Evolutionary conservation across 2,797 vertebrate species (phyloP), one percentile per base, ranked within the genome.

Genomic region (Enteromius treurensis): DNA sequence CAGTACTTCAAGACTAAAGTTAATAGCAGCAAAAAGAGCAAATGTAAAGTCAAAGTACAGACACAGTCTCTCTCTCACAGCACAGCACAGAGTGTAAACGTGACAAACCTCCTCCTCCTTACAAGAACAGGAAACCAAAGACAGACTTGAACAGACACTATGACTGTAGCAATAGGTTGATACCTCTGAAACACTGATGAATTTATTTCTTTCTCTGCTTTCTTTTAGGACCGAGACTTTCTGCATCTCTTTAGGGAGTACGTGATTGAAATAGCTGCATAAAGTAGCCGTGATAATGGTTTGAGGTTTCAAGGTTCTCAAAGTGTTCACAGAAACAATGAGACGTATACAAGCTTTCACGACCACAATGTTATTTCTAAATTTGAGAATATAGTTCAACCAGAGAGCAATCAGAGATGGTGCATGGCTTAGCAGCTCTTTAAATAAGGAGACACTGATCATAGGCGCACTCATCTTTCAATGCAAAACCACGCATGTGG

Each of bases 61-160:
- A 26, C 42, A 9, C 34, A 55, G 4, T 19, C 4, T 23, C 4
- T 45, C 26, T 83, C 47, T 34, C 51, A 70, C 64, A 78, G 32
- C 60, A 2, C 26, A 60, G 34, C 19, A 51, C 13, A 29, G 53
- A 34, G 42, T 55, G 84, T 75, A 79, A 75, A 83, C 26, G 80
- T 85, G 84, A 79, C 84, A 86, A 83, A 82, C 55, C 58, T 77
- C 67, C 49, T 67, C 5, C 80, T 82, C 77, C 83, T 89, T 89
- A 90, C 89, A 88, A 91, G 88, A 93, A 93, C 95, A 96, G 95
- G 96, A 98, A 97, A 96, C 95, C 95, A 95, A 91, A 91, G 85
- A 91, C 92, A 94, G 93, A 93, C 92, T 90, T 88, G 88, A 90
- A 87, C 92, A 93, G 92, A 90, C 92, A 87, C 88, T 91, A 95